phyloP scores from a whole-genome alignment of 2,113 vertebrate species.

The Tachysurus fulvidraco region DNA sequence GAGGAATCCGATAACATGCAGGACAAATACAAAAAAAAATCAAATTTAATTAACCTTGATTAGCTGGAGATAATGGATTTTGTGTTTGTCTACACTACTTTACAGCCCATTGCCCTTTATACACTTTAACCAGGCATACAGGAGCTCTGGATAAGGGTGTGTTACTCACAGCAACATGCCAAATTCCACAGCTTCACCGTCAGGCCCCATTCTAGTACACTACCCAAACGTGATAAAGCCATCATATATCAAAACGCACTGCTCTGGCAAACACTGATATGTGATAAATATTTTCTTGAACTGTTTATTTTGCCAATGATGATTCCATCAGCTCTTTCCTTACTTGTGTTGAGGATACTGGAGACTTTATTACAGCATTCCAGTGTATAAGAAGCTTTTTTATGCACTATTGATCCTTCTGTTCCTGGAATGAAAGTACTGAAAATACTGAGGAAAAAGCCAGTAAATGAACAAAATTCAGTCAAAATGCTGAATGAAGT shows the following conservation, averaged over 20 bases:
- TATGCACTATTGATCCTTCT: background rate
- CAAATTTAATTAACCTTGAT: background rate
- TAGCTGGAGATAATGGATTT: background rate
- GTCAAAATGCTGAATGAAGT: background rate
- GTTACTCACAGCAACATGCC: slow-evolving; percentile 19
- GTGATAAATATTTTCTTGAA: background rate
- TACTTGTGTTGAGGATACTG: background rate
- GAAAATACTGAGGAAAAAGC: background rate
- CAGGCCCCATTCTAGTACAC: background rate
- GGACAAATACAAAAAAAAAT: too few species aligned
- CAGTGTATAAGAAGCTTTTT: background rate
- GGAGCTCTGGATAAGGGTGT: slow-evolving; percentile 12
- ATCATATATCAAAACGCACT: slow-evolving; percentile 2
- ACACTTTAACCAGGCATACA: background rate
- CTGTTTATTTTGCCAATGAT: background rate
- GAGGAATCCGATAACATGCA: background rate
- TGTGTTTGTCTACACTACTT: background rate
- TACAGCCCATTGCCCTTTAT: background rate
- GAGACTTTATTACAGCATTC: background rate
- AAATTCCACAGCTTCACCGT: slow-evolving; percentile 30
- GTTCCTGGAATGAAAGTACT: background rate
- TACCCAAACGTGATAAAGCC: background rate
- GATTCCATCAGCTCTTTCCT: background rate
- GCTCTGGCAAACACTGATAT: background rate
- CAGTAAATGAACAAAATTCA: background rate